These are phyloP conservation scores for Scaptomyza montana DNA, from an alignment of 1,140 invertebrate genomes.

Conservation along the genomic window DNA sequence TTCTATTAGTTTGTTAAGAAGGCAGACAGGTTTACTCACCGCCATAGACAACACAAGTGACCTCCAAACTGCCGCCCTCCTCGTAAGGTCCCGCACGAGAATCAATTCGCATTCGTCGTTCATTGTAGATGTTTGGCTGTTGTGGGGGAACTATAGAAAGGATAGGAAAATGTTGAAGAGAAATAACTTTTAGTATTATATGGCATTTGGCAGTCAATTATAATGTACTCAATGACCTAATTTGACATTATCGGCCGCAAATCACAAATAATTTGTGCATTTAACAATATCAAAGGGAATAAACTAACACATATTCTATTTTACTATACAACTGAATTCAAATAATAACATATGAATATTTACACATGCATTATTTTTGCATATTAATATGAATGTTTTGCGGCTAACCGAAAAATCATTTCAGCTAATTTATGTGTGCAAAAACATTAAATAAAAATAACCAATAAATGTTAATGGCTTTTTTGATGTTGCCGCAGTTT, in stretches of 20 bases:
- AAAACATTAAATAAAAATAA: slow-evolving; percentile 26
- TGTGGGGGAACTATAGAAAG: slow-evolving; percentile 90
- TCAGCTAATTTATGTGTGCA: slow-evolving; percentile 67
- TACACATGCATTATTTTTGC: slow-evolving; percentile 29
- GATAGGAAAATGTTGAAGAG: slow-evolving; percentile 33
- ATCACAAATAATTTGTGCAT: slow-evolving; percentile 63
- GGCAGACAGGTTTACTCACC: slow-evolving; percentile 86
- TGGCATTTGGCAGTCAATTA: slow-evolving; percentile 49
- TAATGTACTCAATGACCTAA: slow-evolving; percentile 12
- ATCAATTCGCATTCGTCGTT: slow-evolving; percentile 88
- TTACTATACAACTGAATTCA: background rate
- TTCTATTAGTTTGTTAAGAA: slow-evolving; percentile 16
- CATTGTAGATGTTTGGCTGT: slow-evolving; percentile 92
- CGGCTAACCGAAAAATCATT: slow-evolving; percentile 67
- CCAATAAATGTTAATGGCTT: slow-evolving; percentile 58
- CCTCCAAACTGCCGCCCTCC: slow-evolving; percentile 91
- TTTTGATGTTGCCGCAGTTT: slow-evolving; percentile 40
- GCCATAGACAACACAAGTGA: slow-evolving; percentile 92
- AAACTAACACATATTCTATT: background rate
- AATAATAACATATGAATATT: slow-evolving; percentile 2
- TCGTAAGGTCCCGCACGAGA: slow-evolving; percentile 92
- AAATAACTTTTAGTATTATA: slow-evolving; percentile 19
- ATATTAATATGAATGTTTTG: slow-evolving; percentile 71
- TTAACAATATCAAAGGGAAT: slow-evolving; percentile 42
- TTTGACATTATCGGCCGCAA: slow-evolving; percentile 40